Evolutionary conservation across 1,140 invertebrate species (phyloP).

Genomic region (Diabrotica undecimpunctata): DNA sequence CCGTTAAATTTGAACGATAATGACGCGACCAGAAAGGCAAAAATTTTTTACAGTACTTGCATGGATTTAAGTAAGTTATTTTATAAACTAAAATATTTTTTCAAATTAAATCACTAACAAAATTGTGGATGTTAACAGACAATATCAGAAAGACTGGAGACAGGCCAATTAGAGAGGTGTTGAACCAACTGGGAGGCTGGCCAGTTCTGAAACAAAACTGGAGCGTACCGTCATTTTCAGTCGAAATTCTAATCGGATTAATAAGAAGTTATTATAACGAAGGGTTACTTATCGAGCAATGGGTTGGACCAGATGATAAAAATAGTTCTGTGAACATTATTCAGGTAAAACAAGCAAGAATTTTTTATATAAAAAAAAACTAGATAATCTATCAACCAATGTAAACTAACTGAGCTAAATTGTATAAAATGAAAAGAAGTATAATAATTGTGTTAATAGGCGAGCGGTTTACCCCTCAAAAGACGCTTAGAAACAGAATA

Average conservation of each 20-base stretch:
- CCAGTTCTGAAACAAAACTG: conserved; percentile 66
- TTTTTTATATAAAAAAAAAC: conserved; percentile 37
- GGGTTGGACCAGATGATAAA: conserved; percentile 82
- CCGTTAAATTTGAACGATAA: conserved; percentile 60
- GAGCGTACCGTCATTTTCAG: conserved; percentile 54
- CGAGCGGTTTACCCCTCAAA: too few species aligned
- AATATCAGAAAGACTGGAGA: conserved; percentile 70
- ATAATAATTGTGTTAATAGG: too few species aligned
- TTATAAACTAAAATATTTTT: neutral
- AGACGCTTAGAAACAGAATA: too few species aligned
- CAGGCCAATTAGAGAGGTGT: conserved; percentile 56
- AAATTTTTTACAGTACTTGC: conserved; percentile 81
- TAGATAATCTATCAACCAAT: neutral
- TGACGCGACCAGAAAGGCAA: conserved; percentile 74
- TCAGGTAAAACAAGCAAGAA: conserved; percentile 59
- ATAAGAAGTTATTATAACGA: conserved; percentile 70
- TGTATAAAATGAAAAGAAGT: too few species aligned
- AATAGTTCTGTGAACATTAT: conserved; percentile 82
- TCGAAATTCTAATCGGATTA: conserved; percentile 66
- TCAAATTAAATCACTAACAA: neutral
- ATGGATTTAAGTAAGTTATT: conserved; percentile 78
- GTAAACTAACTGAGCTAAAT: too few species aligned
- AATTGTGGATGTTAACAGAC: conserved; percentile 48
- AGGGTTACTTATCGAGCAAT: conserved; percentile 72
- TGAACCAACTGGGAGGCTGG: conserved; percentile 71